Conservation (phyloP, 64 coral and sea anemone genomes). For the Anthopleura sola region DNA sequence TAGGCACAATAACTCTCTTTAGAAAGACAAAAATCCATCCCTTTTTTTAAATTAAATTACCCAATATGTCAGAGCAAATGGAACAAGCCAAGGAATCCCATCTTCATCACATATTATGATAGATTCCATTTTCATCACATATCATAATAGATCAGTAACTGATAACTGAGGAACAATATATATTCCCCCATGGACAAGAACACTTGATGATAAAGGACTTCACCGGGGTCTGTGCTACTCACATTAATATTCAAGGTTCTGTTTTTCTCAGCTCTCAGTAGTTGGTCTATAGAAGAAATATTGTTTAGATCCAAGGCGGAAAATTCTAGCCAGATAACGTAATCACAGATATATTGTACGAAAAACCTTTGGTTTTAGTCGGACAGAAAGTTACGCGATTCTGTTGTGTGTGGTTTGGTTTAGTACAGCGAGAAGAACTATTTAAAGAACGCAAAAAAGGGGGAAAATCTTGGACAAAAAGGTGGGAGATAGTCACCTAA, state of each 20-base stretch:
- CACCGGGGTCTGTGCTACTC: neutral
- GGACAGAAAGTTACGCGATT: too few species aligned
- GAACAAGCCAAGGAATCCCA: too few species aligned
- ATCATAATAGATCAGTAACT: too few species aligned
- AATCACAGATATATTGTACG: neutral
- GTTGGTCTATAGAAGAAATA: neutral
- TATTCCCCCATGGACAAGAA: too few species aligned
- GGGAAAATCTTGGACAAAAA: neutral
- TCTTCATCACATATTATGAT: too few species aligned
- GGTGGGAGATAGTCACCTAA: neutral
- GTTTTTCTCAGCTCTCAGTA: neutral
- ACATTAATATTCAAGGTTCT: neutral
- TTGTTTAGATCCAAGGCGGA: neutral
- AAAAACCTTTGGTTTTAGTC: neutral
- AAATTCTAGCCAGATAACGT: neutral
- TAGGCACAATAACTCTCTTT: too few species aligned
- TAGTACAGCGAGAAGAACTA: neutral
- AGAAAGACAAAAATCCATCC: too few species aligned
- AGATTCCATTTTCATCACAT: too few species aligned
- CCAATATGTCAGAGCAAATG: too few species aligned
- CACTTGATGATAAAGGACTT: neutral
- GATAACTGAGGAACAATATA: too few species aligned
- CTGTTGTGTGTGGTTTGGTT: too few species aligned
- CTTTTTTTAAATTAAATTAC: too few species aligned
- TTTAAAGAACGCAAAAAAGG: neutral